Evolutionary conservation across 1,140 invertebrate species (phyloP), one percentile per base, ranked within the genome.

Genomic region (Polyergus mexicanus): DNA sequence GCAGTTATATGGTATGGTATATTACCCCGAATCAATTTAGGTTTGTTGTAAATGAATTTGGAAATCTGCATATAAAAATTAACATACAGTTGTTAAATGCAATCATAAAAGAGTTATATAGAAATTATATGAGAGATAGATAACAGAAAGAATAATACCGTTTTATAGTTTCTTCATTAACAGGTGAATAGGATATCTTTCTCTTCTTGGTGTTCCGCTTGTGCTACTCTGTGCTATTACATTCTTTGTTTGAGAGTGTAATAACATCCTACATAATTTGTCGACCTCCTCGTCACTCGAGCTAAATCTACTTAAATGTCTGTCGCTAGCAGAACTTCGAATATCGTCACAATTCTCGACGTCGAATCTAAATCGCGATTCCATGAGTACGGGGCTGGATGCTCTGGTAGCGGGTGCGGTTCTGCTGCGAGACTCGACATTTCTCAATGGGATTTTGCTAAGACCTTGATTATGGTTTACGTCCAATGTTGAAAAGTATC

Each of bases 401-500:
- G 94, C 94, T 68, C 94, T 91, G 0, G 94, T 95, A 0, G 92
- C 90, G 0, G 94, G 94, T 11, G 94, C 94, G 3, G 94, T 95
- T 68, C 93, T 92, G 84, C 94, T 95, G 5, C 94, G 94, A 51
- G 91, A 92, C 44, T 89, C 86, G 60, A 92, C 89, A 65, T 89
- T 94, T 60, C 94, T 88, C 28, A 94, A 85, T 0, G 94, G 93
- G 77, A 95, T 95, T 75, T 94, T 94, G 69, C 94, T 95, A 8
- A 91, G 76, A 38, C 94, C 94, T 41, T 94, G 94, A 90, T 95
- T 95, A 85, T 95, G 94, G 74, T 95, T 95, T 3, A 95, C 93
- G n/a, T 95, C 94, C 63, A 94, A 78, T 5, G 92, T 94, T 0
- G 93, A 94, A 5, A 83, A 83, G 58, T 90, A 94, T n/a, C 92